Evolutionary conservation across 2,888 invertebrate genomes (phyloP).

Genomic region (Cantharis rustica): DNA sequence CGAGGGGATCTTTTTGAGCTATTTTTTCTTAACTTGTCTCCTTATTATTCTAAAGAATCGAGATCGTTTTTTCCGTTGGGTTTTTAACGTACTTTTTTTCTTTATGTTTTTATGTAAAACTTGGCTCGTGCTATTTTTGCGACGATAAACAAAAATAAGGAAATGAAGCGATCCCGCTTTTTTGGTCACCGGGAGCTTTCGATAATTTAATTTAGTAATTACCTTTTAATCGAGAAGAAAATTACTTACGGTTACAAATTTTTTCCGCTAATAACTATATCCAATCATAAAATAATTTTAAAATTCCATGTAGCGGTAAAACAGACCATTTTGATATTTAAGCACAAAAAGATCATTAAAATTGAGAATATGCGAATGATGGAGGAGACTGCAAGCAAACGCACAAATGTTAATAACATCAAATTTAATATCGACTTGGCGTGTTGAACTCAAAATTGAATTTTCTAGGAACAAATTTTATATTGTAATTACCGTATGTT

Average conservation of each 20-base stretch:
- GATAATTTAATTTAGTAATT: not conserved
- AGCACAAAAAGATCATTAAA: slow-evolving; percentile 1
- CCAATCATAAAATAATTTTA: not conserved
- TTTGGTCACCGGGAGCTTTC: not conserved
- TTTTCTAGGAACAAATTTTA: slow-evolving; percentile 36
- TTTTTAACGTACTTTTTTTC: slow-evolving; percentile 28
- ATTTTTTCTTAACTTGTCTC: slow-evolving; percentile 16
- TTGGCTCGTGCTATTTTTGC: slow-evolving; percentile 21
- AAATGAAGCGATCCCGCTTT: not conserved
- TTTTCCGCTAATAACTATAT: not conserved
- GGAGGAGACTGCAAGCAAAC: slow-evolving; percentile 10
- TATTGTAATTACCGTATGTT: slow-evolving; percentile 33
- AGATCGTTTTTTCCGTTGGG: slow-evolving; percentile 29
- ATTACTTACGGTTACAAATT: not conserved
- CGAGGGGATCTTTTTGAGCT: slow-evolving; percentile 19
- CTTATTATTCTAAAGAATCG: slow-evolving; percentile 3
- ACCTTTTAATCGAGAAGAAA: not conserved
- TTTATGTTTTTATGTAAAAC: slow-evolving; percentile 2
- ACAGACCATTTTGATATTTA: not conserved
- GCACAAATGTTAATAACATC: slow-evolving; percentile 21
- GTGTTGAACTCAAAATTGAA: slow-evolving; percentile 34
- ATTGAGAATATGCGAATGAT: not conserved
- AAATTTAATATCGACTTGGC: slow-evolving; percentile 36
- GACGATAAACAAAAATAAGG: not conserved
- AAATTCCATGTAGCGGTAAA: slow-evolving; percentile 1